Base-by-base conservation (phyloP, 2,888 invertebrate species). In the Drosophila pegasa region DNA sequence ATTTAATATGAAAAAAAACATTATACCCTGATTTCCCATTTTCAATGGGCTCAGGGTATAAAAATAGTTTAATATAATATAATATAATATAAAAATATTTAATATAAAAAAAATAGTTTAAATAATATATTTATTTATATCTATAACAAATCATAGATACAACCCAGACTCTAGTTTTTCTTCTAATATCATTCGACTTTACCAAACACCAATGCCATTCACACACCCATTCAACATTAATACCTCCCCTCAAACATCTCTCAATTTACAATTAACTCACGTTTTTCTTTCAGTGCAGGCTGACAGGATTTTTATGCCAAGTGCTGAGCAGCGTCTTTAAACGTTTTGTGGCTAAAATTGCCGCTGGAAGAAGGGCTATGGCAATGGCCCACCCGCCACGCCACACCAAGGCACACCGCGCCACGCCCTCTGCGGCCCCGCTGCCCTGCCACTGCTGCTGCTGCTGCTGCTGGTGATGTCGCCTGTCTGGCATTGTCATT, bases 261-360 rank as follows among this genome's bases (percentile, higher is more conserved):
- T 41, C n/a, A n/a, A n/a, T 22, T 25, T 27, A n/a, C 2, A 20
- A 38, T 5, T 14, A 12, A n/a, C 16, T 16, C 5, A 1, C 4
- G 0, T 8, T 3, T 55, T 55, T 55, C 25, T 43, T 14, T 25
- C 43, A 55, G 55, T 55, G 55, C 73, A 78, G 73, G 63, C 55
- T 79, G 57, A 57, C 69, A 63, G 68, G 47, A 59, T 69, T 77
- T 65, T 74, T 89, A 89, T 90, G 84, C 87, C 86, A 89, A 88
- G 84, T 86, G 78, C 81, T 87, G 66, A 71, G 82, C 82, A 60
- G 78, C 76, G 81, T 84, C 87, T 88, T 85, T 85, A 85, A 85
- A 87, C 88, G 85, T 78, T 90, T 80, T 78, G 87, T 79, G 82
- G 71, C 74, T 54, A 56, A 43, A 59, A 29, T 43, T 18, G 68